Conservation (phyloP, 2,888 invertebrate genomes). For the Platycheirus albimanus region DNA sequence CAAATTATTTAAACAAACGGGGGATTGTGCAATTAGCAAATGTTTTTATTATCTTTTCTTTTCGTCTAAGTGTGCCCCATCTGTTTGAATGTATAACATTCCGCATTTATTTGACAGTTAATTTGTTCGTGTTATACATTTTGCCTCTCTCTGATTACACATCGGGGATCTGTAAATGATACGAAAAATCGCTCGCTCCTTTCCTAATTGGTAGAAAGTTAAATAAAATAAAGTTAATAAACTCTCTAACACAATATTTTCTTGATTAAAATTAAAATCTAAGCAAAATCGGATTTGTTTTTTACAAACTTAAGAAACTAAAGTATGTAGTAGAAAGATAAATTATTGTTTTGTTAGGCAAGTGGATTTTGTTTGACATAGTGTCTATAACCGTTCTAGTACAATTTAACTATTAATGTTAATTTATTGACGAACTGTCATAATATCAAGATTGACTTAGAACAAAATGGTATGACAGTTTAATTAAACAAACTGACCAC, state of each 20-base stretch:
- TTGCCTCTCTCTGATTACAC: not conserved
- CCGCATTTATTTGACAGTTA: not conserved
- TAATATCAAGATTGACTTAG: not conserved
- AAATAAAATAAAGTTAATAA: too few species aligned
- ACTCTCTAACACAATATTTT: too few species aligned
- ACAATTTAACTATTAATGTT: not conserved
- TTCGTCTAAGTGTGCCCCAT: not conserved
- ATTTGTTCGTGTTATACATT: too few species aligned
- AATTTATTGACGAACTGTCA: not conserved
- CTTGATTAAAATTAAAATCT: too few species aligned
- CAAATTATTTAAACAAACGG: conserved; percentile 58
- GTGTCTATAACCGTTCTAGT: not conserved
- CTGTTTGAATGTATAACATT: not conserved
- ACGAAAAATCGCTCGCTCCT: too few species aligned
- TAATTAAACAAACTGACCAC: conserved; percentile 25
- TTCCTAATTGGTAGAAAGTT: too few species aligned
- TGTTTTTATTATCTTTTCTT: conserved; percentile 22
- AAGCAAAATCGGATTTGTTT: too few species aligned
- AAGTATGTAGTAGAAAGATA: too few species aligned
- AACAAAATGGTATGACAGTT: conserved; percentile 30
- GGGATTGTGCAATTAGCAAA: conserved; percentile 70
- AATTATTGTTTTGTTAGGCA: too few species aligned
- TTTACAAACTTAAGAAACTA: too few species aligned
- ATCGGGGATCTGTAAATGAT: too few species aligned
- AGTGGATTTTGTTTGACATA: too few species aligned